Evolutionary conservation across 1,140 invertebrate genomes (phyloP).

Genomic region (Macrocentrus cingulum): DNA sequence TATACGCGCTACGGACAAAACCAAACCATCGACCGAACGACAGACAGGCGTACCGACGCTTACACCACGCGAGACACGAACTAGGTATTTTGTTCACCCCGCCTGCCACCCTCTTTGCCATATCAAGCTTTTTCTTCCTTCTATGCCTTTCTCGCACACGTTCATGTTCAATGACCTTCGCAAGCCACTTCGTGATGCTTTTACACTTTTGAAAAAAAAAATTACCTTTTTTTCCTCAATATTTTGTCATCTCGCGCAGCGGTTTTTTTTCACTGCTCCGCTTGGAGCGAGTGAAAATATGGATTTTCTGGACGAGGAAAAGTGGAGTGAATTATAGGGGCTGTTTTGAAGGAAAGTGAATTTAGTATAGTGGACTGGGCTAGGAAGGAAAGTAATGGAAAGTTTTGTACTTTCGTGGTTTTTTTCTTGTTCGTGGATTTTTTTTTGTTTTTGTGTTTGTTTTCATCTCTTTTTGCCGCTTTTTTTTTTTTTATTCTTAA

Average conservation of each 20-base stretch:
- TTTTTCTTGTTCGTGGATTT: too few relatives aligned
- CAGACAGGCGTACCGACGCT: conserved; percentile 42
- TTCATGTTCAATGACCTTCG: neutral
- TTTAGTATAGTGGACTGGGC: conserved; percentile 7
- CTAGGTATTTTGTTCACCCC: conserved; percentile 45
- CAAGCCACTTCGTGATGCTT: neutral
- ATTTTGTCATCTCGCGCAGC: too few relatives aligned
- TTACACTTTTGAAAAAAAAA: neutral
- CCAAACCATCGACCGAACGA: conserved; percentile 55
- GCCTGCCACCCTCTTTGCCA: neutral
- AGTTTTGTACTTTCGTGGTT: neutral
- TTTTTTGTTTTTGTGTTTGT: too few relatives aligned
- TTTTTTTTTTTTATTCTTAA: too few relatives aligned
- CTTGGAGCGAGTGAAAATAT: too few relatives aligned
- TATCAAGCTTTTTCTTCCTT: neutral
- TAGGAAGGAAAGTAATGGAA: too few relatives aligned
- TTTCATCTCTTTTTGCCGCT: too few relatives aligned
- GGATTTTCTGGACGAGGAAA: too few relatives aligned
- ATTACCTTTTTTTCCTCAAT: neutral
- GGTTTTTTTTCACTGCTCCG: too few relatives aligned
- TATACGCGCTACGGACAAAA: conserved; percentile 48
- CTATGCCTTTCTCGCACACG: conserved; percentile 11
- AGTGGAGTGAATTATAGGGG: too few relatives aligned
- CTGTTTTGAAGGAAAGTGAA: conserved; percentile 13
- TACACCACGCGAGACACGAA: conserved; percentile 41